These are phyloP conservation scores for Nesogale talazaci DNA, from an alignment of 2,113 vertebrate species.

Conservation along the genomic window DNA sequence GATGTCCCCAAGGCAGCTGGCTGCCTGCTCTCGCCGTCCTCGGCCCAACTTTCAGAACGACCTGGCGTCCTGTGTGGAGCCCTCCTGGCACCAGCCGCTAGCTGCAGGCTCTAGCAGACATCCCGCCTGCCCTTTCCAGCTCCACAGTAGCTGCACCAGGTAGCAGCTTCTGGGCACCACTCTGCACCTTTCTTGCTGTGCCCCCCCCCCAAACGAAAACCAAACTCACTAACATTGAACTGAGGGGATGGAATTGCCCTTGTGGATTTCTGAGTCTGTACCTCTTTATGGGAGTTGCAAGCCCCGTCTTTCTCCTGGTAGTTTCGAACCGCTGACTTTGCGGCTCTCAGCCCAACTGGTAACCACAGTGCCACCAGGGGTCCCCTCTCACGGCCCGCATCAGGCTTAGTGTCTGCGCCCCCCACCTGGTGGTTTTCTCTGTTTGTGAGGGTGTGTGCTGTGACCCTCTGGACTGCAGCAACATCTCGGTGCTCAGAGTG, in stretches of 20 bases:
- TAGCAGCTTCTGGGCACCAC: not conserved
- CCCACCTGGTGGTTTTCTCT: not conserved
- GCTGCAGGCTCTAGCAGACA: not conserved
- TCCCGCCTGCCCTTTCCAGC: not conserved
- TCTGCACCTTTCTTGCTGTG: not conserved
- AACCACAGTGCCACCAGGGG: too few species aligned
- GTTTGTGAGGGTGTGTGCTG: not conserved
- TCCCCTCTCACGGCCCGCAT: not conserved
- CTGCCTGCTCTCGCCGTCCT: not conserved
- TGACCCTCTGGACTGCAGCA: not conserved
- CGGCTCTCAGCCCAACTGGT: too few species aligned
- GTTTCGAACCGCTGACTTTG: too few species aligned
- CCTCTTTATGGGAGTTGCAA: too few species aligned
- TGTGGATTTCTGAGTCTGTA: too few species aligned
- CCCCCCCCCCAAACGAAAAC: too few species aligned
- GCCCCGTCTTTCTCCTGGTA: too few species aligned
- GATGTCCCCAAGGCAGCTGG: not conserved
- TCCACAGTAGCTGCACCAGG: not conserved
- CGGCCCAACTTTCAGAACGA: not conserved
- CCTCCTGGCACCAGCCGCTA: not conserved
- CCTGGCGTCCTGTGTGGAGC: not conserved
- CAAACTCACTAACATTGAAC: too few species aligned
- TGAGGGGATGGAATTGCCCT: too few species aligned
- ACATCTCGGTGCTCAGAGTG: not conserved
- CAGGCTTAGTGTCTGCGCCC: not conserved